Base-by-base conservation (phyloP, 2,113 vertebrate species). In the Ptychochromis oligacanthus region DNA sequence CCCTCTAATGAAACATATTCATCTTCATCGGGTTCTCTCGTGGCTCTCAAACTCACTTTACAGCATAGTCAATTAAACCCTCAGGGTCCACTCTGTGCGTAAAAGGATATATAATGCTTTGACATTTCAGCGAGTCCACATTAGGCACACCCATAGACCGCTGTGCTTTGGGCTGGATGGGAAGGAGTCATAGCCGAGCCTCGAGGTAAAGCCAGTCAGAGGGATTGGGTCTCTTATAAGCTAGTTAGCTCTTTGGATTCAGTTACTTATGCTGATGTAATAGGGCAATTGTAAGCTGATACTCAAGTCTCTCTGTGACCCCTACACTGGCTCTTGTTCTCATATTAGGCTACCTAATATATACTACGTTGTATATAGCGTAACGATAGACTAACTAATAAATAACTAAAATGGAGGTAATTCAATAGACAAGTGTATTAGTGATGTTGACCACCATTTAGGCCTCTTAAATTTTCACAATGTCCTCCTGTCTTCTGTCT, bases 71-170 rank as follows among this genome's bases (percentile, higher is more conserved):
- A 94, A 95, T 95, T 95, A 95, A 95, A 93, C 90, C 94, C 95
- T 94, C 85, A 89, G 90, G 94, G 95, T 90, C 92, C 89, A 90
- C 87, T 93, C 91, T 94, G 93, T 88, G 94, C 92, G 91, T 92
- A 95, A 95, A 96, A 94, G 93, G 94, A 96, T 94, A 95, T 95
- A 95, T 95, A 95, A 95, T 92, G 93, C 94, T 93, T 93, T 96
- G 95, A 96, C 95, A 95, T 96, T 96, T 96, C 91, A 87, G 85
- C 78, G 80, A 84, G 92, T 88, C 91, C 84, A 84, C 94, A 93
- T 95, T 94, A 95, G 92, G 92, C 94, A 94, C 94, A 94, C 94
- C 93, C 93, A 94, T 87, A 89, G 92, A 93, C 90, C 93, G 88
- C 80, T 91, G 82, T 17, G 86, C 91, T 91, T 57, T 80, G 72